These are phyloP conservation scores for Eulemur albifrons DNA, from an alignment of 2,797 vertebrate genomes.

Conservation along the genomic window DNA sequence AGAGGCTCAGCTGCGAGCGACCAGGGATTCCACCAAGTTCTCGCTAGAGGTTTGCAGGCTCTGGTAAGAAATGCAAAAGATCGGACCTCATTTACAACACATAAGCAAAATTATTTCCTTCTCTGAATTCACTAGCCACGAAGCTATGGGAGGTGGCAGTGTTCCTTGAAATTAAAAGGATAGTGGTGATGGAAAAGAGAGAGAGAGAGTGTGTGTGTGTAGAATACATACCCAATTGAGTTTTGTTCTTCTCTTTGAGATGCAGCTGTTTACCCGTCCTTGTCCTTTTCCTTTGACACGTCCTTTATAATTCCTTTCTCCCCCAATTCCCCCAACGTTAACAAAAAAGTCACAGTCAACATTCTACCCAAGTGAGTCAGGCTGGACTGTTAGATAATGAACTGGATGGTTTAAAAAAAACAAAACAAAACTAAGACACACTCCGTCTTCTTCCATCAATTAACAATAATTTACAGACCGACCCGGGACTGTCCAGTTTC, in stretches of 20 bases:
- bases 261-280: background rate
- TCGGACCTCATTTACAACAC: background rate
- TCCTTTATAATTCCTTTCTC: background rate
- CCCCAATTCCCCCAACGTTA: background rate
- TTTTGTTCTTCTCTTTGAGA: slow-evolving; percentile 3
- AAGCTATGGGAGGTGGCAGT: background rate
- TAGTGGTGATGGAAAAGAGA: background rate
- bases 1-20: background rate
- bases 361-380: background rate
- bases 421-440: background rate
- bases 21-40: background rate
- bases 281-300: background rate
- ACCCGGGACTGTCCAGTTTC: background rate
- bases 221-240: background rate
- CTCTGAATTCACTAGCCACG: background rate
- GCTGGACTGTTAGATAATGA: background rate
- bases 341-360: background rate
- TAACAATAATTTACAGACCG: slow-evolving; percentile 9
- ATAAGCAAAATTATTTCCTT: background rate
- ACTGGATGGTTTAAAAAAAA: background rate
- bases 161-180: background rate
- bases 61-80: background rate
- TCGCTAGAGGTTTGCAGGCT: background rate
- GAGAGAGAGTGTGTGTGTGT: background rate
- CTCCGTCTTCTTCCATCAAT: background rate